Conservation (phyloP, 1,140 invertebrate species). For the Leucophenga varia region DNA sequence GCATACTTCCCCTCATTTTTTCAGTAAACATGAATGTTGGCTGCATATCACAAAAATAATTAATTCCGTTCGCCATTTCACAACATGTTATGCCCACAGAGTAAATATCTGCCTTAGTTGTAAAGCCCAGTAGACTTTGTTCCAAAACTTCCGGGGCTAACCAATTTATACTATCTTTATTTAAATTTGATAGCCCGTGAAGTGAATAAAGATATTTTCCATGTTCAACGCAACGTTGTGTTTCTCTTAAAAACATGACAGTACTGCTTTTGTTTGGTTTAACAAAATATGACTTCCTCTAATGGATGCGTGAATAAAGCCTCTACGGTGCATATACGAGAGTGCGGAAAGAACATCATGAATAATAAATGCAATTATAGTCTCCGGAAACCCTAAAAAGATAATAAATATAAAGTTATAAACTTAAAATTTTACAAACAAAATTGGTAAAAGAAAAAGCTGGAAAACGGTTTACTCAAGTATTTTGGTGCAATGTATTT, state of each 20-base stretch:
- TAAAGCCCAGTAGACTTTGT: conserved; percentile 87
- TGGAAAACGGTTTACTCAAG: no score
- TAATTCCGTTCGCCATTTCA: conserved; percentile 85
- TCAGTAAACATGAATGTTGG: conserved; percentile 87
- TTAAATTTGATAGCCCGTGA: conserved; percentile 73
- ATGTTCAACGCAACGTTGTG: conserved; percentile 69
- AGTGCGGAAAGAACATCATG: conserved; percentile 75
- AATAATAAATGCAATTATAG: conserved; percentile 76
- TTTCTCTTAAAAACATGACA: conserved; percentile 79
- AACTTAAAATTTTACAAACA: no score
- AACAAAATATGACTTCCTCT: conserved; percentile 79
- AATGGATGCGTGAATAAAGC: conserved; percentile 86
- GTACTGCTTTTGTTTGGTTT: conserved; percentile 43
- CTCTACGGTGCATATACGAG: conserved; percentile 80
- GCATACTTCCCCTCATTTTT: conserved; percentile 78
- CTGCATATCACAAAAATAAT: conserved; percentile 80
- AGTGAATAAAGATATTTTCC: conserved; percentile 69
- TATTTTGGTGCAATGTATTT: no score
- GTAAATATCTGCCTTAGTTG: conserved; percentile 87
- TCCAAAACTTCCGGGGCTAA: conserved; percentile 87
- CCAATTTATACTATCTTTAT: conserved; percentile 77
- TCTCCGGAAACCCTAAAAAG: conserved; percentile 71
- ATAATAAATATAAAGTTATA: no score
- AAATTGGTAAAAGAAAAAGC: no score
- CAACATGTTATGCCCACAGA: conserved; percentile 85